Evolutionary conservation across 2,113 vertebrate species (phyloP).

Genomic region (Anarrhichthys ocellatus): DNA sequence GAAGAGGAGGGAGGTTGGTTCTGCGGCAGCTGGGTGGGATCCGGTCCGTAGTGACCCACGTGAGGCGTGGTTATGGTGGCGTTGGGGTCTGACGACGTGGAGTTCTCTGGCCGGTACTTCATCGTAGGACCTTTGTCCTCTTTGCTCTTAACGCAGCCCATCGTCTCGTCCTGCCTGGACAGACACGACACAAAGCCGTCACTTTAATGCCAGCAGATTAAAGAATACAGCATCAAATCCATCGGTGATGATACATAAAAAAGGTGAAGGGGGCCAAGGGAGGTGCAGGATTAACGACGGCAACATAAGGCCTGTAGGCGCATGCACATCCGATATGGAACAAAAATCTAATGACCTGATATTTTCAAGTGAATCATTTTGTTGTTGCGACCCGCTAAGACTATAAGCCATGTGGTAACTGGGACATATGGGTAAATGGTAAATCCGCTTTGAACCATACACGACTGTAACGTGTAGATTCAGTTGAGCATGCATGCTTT

Average conservation of each 20-base stretch:
- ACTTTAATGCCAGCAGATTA: neutral
- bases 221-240: neutral
- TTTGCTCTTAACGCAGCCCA: conserved; percentile 98
- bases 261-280: neutral
- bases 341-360: conserved; percentile 48
- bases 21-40: conserved; percentile 87
- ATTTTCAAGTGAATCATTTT: conserved; percentile 61
- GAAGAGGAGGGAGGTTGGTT: conserved; percentile 80
- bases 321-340: conserved; percentile 42
- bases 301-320: conserved; percentile 29
- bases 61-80: conserved; percentile 78
- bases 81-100: conserved; percentile 79
- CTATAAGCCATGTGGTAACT: conserved; percentile 67
- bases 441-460: conserved; percentile 61
- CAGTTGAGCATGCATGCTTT: neutral
- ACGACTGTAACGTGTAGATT: conserved; percentile 5
- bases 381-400: conserved; percentile 53
- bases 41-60: conserved; percentile 88
- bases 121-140: conserved; percentile 90
- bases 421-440: conserved; percentile 66
- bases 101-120: conserved; percentile 89
- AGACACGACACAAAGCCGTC: conserved; percentile 25
- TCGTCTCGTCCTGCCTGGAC: conserved; percentile 80
- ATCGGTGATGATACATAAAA: conserved; percentile 6
- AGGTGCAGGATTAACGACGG: conserved; percentile 25